Conservation (phyloP, 2,888 invertebrate genomes). For the Drosophila nigricruria region DNA sequence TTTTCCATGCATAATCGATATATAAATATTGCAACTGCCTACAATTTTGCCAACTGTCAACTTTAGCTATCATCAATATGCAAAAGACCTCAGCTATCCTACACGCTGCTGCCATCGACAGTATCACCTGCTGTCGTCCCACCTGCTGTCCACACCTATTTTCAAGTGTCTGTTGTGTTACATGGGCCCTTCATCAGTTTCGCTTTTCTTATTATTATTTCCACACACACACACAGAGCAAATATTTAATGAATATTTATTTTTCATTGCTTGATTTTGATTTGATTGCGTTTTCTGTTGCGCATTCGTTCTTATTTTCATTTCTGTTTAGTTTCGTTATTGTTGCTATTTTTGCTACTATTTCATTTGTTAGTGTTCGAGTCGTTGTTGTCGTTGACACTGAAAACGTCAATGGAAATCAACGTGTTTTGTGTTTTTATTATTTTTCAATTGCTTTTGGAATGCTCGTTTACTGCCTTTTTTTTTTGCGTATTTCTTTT, state of each 20-base stretch:
- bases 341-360: constrained; percentile 25
- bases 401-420: constrained; percentile 49
- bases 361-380: constrained; percentile 13
- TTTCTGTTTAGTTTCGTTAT: constrained; percentile 16
- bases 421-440: constrained; percentile 28
- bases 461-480: constrained; percentile 16
- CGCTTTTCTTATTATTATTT: constrained; percentile 10
- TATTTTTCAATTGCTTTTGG: constrained; percentile 44
- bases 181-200: constrained; percentile 20
- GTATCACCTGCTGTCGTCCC: neutral
- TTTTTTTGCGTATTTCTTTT: constrained; percentile 25
- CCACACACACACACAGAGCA: constrained; percentile 17
- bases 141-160: constrained; percentile 31
- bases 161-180: constrained; percentile 32
- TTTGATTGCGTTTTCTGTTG: constrained; percentile 53
- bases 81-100: neutral
- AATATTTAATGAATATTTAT: constrained; percentile 60
- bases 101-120: neutral
- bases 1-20: constrained; percentile 70
- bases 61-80: constrained; percentile 32
- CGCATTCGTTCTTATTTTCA: constrained; percentile 29
- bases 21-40: constrained; percentile 63
- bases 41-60: constrained; percentile 61
- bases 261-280: constrained; percentile 53
- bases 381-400: constrained; percentile 31